Evolutionary conservation across 2,113 vertebrate genomes (phyloP), one percentile per base, ranked within the genome.

Genomic region (Catharus minimus): DNA sequence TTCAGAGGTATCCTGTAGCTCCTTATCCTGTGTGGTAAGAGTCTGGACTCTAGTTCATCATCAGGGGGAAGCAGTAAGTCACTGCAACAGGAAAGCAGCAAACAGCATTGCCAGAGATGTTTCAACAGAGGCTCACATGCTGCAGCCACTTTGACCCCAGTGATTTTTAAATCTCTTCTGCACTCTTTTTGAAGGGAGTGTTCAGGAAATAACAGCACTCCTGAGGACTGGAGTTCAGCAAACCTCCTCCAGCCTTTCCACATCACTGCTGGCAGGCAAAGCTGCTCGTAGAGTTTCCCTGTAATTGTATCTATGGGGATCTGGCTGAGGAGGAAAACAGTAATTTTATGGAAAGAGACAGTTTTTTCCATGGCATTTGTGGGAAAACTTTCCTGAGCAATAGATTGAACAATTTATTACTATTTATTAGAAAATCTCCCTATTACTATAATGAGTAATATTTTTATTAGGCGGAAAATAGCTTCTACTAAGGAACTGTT

Each of bases 11-110:
- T 28, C 36, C 47, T 71, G 15, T 8, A 46, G 16, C 10, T 61
- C 33, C 65, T 67, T 57, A 72, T 30, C 62, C 62, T 92, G 58
- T 55, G 44, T 85, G 32, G 6, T 24, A 16, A 24, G 28, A 73
- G 65, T 22, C 68, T 73, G 32, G 32, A 32, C 76, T 60, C 66
- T 28, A 2, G 41, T 61, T 55, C 0, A 1, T 67, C 61, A 22
- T 64, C 10, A 1, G 20, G 9, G 69, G 82, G 16, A 92, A 76
- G 71, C 43, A 81, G 28, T 49, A 90, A 71, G 43, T 83, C 57
- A 47, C 52, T 78, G 47, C 83, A 74, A 60, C 65, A 90, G 86
- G 56, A 90, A 69, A 55, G 66, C 66, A 92, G 78, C 78, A 46
- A 61, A 57, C 32, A 30, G 33, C 46, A 4, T 33, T 89, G 49